A percentile compares a stretch with the other conserved stretches of the same genome.
Conservation (phyloP, 2,888 invertebrate species). For the Mythimna loreyi region DNA sequence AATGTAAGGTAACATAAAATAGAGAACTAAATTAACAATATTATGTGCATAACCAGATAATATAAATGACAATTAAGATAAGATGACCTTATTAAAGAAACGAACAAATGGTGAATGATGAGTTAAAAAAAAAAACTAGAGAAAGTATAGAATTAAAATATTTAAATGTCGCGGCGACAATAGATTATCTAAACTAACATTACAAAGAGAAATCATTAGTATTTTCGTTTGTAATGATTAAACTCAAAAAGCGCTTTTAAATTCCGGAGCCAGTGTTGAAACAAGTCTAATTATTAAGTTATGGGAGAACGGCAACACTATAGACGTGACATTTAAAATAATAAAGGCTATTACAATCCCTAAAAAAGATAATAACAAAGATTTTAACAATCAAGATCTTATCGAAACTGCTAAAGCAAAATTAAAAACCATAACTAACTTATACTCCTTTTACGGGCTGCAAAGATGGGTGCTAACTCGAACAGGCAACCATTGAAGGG, state of each 20-base stretch:
- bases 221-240: too few species aligned
- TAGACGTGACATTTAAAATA: neutral
- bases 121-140: neutral
- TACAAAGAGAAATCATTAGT: too few species aligned
- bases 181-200: neutral
- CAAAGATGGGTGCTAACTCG: conserved; percentile 26
- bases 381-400: neutral
- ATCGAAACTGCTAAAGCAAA: conserved; percentile 21
- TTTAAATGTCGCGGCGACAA: too few species aligned
- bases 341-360: neutral
- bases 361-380: neutral
- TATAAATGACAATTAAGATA: too few species aligned
- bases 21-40: too few species aligned
- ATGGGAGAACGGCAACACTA: neutral
- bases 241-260: too few species aligned
- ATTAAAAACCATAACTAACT: conserved; percentile 1
- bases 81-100: neutral
- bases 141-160: neutral
- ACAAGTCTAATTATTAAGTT: neutral
- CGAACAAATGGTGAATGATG: neutral
- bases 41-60: neutral
- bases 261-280: too few species aligned
- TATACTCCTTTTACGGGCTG: conserved; percentile 6
- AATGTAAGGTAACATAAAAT: too few species aligned
- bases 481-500: conserved; percentile 40